Evolutionary conservation across 2,888 invertebrate genomes (phyloP).

Genomic region (Shargacucullia verbasci): DNA sequence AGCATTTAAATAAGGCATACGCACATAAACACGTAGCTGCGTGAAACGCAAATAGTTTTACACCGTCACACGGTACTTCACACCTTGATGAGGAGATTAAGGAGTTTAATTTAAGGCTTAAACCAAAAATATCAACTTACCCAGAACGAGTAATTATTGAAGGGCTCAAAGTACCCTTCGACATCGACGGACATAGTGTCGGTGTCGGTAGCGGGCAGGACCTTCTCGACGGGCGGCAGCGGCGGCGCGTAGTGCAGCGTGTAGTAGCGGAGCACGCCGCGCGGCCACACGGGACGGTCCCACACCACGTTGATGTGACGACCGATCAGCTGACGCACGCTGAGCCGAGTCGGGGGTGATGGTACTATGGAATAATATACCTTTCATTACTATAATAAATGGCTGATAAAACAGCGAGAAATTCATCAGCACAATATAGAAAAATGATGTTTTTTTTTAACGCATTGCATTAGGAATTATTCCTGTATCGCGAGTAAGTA

Average conservation of each 20-base stretch:
- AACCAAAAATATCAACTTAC: conserved; percentile 77
- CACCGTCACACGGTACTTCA: conserved; percentile 39
- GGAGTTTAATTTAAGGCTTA: too few relatives aligned
- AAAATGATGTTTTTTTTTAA: too few relatives aligned
- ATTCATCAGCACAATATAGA: too few relatives aligned
- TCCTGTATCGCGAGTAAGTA: too few relatives aligned
- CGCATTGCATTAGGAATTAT: too few relatives aligned
- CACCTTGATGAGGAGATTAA: too few relatives aligned
- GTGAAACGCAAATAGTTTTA: too few relatives aligned
- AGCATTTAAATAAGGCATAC: too few relatives aligned
- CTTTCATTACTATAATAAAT: background rate
- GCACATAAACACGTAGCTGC: too few relatives aligned
- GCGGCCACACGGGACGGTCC: conserved; percentile 90
- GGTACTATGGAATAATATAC: conserved; percentile 84
- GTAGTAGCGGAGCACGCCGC: conserved; percentile 91
- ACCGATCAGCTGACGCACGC: conserved; percentile 90
- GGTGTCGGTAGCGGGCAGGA: conserved; percentile 72
- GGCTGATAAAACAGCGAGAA: too few relatives aligned
- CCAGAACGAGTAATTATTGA: conserved; percentile 92
- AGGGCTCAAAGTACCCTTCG: conserved; percentile 87
- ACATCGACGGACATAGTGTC: conserved; percentile 80
- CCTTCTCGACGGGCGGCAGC: conserved; percentile 86
- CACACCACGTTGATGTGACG: conserved; percentile 91
- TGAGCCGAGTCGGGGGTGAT: conserved; percentile 91
- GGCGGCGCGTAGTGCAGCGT: conserved; percentile 91